A percentile compares a stretch with the other conserved stretches of the same genome.
Evolutionary conservation across 2,113 vertebrate genomes (phyloP).

Genomic region (Catharus minimus): DNA sequence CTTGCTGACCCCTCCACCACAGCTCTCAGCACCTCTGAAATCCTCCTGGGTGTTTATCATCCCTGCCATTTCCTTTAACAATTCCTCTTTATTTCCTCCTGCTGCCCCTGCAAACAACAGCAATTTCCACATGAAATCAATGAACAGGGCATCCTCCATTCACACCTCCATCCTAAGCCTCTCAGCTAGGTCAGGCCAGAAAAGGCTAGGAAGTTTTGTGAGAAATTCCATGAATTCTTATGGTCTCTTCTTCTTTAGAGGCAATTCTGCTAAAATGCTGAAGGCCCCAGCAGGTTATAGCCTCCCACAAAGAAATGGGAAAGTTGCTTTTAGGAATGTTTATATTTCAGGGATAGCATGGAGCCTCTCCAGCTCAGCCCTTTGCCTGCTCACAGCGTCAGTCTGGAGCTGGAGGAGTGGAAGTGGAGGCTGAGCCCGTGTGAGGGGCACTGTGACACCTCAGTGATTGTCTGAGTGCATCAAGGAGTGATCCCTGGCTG

Average conservation of each 20-base stretch:
- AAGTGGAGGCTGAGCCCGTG: not conserved
- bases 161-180: not conserved
- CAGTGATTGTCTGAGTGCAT: not conserved
- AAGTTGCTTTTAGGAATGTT: constrained; percentile 46
- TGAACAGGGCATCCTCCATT: not conserved
- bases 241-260: not conserved
- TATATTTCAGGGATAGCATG: constrained; percentile 11
- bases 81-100: not conserved
- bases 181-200: not conserved
- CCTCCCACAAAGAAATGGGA: constrained; percentile 17
- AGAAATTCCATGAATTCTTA: constrained; percentile 46
- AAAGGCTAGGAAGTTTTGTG: not conserved
- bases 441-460: not conserved
- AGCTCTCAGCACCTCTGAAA: not conserved
- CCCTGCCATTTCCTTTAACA: not conserved
- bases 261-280: not conserved
- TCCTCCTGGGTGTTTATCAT: not conserved
- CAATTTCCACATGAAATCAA: not conserved
- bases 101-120: not conserved
- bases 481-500: not conserved
- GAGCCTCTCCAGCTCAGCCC: not conserved
- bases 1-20: not conserved
- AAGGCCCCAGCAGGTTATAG: constrained; percentile 23
- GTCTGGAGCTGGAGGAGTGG: not conserved
- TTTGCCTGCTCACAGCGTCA: not conserved